Base-by-base conservation (phyloP, 2,888 invertebrate species). In the Eueremaeus valkanovi region DNA sequence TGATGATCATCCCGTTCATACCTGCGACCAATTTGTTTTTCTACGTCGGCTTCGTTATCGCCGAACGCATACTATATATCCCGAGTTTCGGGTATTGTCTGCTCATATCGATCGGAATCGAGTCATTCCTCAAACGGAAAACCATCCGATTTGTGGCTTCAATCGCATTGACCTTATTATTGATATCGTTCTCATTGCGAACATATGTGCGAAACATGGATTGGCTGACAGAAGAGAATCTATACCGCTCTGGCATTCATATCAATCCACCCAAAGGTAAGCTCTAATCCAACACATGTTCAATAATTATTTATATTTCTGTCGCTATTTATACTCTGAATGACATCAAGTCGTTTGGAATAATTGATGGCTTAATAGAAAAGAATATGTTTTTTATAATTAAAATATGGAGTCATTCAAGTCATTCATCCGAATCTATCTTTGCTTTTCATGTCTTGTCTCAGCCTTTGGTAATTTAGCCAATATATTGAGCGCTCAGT, bases 241-340 rank as follows among this genome's bases (percentile, higher is more conserved):
- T 98, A 68, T 98, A 95, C 84, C 87, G 90, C 81, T 92, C 96
- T 79, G 97, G 96, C 31, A 87, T 97, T 79, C 86, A 88, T 81
- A 89, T 96, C 82, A 98, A 97, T 85, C 96, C 97, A 74, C 94
- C 97, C n/a, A 98, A 97, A 92, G 95, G 96, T 95, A 84, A 9
- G 40, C 33, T 18, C 1, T 31, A 24, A 29, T 11, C 3, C 21
- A 40, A 45, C 27, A 27, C n/a, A n/a, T n/a, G n/a, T n/a, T n/a
- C n/a, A n/a, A n/a, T n/a, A n/a, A n/a, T n/a, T n/a, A n/a, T n/a
- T n/a, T n/a, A n/a, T n/a, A n/a, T n/a, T n/a, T n/a, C n/a, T n/a
- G n/a, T n/a, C n/a, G n/a, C n/a, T n/a, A n/a, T n/a, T n/a, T n/a
- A n/a, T n/a, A n/a, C n/a, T n/a, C n/a, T n/a, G n/a, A n/a, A n/a